phyloP scores from a whole-genome alignment of 1,140 invertebrate genomes.

The Cydia strobilella region DNA sequence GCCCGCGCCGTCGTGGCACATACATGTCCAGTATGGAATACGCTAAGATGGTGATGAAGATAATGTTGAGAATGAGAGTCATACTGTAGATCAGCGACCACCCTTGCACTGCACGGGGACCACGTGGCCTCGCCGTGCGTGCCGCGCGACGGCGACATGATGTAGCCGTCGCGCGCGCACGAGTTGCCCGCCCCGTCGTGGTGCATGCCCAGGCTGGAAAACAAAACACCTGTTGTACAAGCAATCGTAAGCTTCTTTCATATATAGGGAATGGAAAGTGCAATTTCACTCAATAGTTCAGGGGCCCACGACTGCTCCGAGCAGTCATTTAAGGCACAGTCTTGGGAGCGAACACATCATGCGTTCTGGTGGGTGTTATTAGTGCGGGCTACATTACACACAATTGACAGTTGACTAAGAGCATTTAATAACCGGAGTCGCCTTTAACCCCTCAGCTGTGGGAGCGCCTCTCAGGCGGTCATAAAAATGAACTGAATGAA shows the following conservation, averaged over 20 bases:
- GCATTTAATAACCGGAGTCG: no score
- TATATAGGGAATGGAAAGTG: no score
- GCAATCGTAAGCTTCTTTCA: neutral
- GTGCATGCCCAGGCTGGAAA: slow-evolving; percentile 87
- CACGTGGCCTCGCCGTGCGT: slow-evolving; percentile 87
- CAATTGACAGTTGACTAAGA: no score
- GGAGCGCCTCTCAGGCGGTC: no score
- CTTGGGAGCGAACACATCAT: no score
- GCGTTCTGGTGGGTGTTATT: no score
- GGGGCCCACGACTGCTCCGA: no score
- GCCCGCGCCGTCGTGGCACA: slow-evolving; percentile 84
- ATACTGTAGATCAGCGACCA: slow-evolving; percentile 78
- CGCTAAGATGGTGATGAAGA: neutral
- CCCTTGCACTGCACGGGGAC: slow-evolving; percentile 85
- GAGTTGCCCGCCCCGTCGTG: slow-evolving; percentile 87
- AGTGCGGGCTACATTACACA: no score
- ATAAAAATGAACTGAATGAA: no score
- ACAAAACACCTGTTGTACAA: neutral
- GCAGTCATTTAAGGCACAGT: no score
- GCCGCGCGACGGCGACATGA: slow-evolving; percentile 90
- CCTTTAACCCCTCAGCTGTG: no score
- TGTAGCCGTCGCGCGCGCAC: slow-evolving; percentile 87
- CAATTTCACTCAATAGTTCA: no score
- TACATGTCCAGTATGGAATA: slow-evolving; percentile 87
- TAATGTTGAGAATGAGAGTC: slow-evolving; percentile 18